Base-by-base conservation (phyloP, 2,113 vertebrate species). In the Nannospalax galili region DNA sequence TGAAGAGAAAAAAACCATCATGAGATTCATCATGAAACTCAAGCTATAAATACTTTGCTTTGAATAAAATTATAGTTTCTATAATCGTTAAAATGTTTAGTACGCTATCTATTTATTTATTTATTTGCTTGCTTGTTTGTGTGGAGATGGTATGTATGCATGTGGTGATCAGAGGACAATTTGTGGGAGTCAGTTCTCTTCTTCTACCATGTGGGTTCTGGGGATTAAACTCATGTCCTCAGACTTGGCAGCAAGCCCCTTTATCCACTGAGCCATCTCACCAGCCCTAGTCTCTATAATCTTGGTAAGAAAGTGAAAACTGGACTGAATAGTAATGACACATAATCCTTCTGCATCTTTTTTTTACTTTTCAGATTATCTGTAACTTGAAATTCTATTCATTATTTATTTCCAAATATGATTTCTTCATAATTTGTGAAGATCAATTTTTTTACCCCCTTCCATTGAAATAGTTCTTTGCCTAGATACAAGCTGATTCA, bases 1-100 rank as follows among this genome's bases (percentile, higher is more conserved):
- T 52, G 45, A 91, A 81, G 60, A 91, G 62, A 94, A 82, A 95
- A 73, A n/a, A n/a, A n/a, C n/a, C n/a, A n/a, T n/a, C n/a, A n/a
- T n/a, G n/a, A n/a, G n/a, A n/a, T n/a, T n/a, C n/a, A n/a, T n/a
- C n/a, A n/a, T 64, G 52, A 91, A 80, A 84, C 45, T 48, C 40
- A 88, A 84, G n/a, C 40, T n/a, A 20, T 30, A 80, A 30, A 87
- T 67, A 73, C 73, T 74, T 84, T 84, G 22, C 62, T 87, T 85
- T 69, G 56, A 40, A 56, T 62, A 65, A 81, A 85, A 78, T 40
- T 45, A 16, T 45, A 15, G 26, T 94, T 75, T 93, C 56, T 74
- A 3, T 75, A 75, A 72, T 87, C 4, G 64, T 32, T 45, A 22
- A 45, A 20, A 22, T 19, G 60, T 65, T 84, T 65, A 19, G 28